Evolutionary conservation across 2,888 invertebrate species (phyloP), one percentile per base, ranked within the genome.

Genomic region (Conops quadrifasciatus): DNA sequence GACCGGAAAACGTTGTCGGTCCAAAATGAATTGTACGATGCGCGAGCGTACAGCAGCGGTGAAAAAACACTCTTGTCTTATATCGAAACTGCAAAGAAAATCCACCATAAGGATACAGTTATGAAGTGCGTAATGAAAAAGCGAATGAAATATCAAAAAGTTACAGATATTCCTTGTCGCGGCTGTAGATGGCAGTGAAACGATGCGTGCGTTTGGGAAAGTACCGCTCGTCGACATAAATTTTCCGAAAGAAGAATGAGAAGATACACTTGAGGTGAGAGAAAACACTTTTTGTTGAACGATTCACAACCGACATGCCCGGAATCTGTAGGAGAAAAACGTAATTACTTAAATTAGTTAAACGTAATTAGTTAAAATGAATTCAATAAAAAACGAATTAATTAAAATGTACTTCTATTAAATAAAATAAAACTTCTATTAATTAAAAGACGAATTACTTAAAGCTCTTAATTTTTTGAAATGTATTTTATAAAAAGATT

Each of bases 91-190:
- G 82, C 13, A 84, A n/a, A n/a, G n/a, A n/a, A n/a, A n/a, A n/a
- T n/a, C n/a, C n/a, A n/a, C n/a, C n/a, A 24, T 4, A 45, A 45
- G n/a, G 19, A 16, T 13, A 30, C 26, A 60, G n/a, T 36, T 16
- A 62, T 26, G 19, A 49, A n/a, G 15, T 11, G 49, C 11, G n/a
- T n/a, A 26, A 68, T 56, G n/a, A 28, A 3, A 65, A 19, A 19
- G 19, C 0, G 7, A 53, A n/a, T 7, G 62, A 64, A 24, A 51
- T 30, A 16, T 3, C 2, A 47, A 58, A 36, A 62, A 90, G 93
- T 91, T 87, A 95, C 93, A 97, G 88, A 86, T 96, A 97, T 86
- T 96, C 94, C 85, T 94, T 95, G 82, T 96, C 96, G 77, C 94
- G 90, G 75, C 93, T 93, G 85, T 95, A 97, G 71, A 95, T 92